Percentiles rank a stretch among this genome's conserved stretches.
phyloP scores from a whole-genome alignment of 2,113 vertebrate species.

The Procapra przewalskii region DNA sequence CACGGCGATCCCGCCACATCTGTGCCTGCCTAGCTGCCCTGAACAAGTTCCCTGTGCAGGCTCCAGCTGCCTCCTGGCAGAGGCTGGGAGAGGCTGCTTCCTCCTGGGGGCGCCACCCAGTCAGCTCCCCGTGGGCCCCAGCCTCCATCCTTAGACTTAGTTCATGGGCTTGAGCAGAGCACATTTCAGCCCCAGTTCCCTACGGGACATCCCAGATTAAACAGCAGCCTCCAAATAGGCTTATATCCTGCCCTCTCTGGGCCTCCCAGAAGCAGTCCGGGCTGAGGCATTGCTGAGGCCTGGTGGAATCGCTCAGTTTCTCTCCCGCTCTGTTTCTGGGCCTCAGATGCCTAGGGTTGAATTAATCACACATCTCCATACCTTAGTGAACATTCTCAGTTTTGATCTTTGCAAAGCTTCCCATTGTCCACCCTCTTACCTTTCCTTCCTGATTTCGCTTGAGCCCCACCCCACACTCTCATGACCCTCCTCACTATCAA shows the following conservation, averaged over 20 bases:
- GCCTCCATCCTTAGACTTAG: not conserved
- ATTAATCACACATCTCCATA: not conserved
- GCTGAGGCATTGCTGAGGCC: not conserved
- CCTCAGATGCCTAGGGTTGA: not conserved
- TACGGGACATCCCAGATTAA: not conserved
- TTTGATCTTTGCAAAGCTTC: not conserved
- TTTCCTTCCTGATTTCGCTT: not conserved
- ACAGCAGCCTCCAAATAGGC: not conserved
- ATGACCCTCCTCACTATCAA: not conserved
- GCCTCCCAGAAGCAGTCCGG: not conserved
- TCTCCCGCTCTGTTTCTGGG: not conserved
- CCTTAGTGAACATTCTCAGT: not conserved
- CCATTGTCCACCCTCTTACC: not conserved
- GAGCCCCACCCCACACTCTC: not conserved
- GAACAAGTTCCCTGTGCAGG: not conserved
- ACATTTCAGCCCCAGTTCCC: not conserved
- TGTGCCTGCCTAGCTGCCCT: conserved; percentile 9
- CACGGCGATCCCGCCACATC: not conserved
- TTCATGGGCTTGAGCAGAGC: not conserved
- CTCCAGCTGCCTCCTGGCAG: not conserved
- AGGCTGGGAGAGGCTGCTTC: not conserved
- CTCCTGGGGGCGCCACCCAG: not conserved
- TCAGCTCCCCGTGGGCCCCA: not conserved
- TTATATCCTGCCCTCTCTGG: not conserved
- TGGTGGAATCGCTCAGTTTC: not conserved